Evolutionary conservation across 2,113 vertebrate genomes (phyloP), one percentile per base, ranked within the genome.

Genomic region (Triplophysa siluroides): DNA sequence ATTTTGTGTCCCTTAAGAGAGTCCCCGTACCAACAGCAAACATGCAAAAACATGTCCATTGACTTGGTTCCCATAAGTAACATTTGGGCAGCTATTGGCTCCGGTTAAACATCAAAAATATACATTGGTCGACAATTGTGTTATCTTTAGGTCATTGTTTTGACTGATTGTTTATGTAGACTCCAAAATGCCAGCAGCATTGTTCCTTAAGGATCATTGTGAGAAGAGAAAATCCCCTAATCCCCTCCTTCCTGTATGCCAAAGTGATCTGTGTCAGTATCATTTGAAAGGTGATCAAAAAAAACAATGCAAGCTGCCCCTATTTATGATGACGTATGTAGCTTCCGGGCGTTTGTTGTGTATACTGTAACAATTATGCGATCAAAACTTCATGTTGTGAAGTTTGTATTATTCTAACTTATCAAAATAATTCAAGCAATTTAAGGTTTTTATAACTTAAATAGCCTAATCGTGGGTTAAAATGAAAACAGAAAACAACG

Each of bases 121-220:
- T 8, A 56, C 7, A 62, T 23, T 1, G 8, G 3, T 23, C 4
- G 4, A 61, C 61, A 58, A 60, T 38, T 60, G 52, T 75, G 73
- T 26, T n/a, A 24, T 62, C 73, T 75, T 75, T 6, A 24, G 54
- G n/a, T 74, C 14, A 74, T 23, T 43, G 13, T 74, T 74, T 74
- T 43, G 4, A 43, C 13, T 23, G 21, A 5, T 13, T 12, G 26
- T 29, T 60, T 60, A n/a, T 60, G 54, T 33, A 38, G 70, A 56
- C 13, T 52, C 26, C 26, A n/a, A 14, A 69, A 21, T 70, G 23
- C 45, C 45, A n/a, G 47, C 24, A 19, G 71, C 16, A 52, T 21
- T 58, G 69, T 72, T 58, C n/a, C 33, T 11, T 3, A 52, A 18
- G 50, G 16, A 1, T 38, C 33, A 38, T 14, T 72, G 52, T 74